These are phyloP conservation scores for Morelia viridis DNA, from an alignment of 2,797 vertebrate species.

Conservation along the genomic window DNA sequence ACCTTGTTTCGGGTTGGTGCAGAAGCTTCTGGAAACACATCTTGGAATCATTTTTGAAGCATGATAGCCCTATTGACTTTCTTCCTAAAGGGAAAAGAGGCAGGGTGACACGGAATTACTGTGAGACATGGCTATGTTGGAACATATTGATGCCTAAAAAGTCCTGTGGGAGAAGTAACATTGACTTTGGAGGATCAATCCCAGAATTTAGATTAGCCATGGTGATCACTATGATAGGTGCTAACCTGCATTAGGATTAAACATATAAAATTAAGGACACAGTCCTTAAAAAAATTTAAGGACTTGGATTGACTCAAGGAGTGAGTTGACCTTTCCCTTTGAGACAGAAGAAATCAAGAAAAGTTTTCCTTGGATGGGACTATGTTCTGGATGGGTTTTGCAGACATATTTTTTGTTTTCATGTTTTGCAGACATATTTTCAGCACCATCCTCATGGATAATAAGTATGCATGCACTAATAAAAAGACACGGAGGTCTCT, in stretches of 20 bases:
- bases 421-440: not conserved
- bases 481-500: not conserved
- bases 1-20: no score
- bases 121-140: not conserved
- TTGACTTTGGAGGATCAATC: not conserved
- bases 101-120: no score
- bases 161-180: not conserved
- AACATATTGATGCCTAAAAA: not conserved
- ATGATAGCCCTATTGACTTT: no score
- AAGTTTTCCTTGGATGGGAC: not conserved
- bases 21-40: no score
- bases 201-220: not conserved
- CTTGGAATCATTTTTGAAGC: no score
- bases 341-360: not conserved
- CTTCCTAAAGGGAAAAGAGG: no score
- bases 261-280: not conserved
- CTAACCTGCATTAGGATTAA: slow-evolving; percentile 10
- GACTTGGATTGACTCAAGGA: not conserved
- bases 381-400: not conserved
- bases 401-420: not conserved
- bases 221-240: slow-evolving; percentile 10
- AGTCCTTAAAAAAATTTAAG: not conserved
- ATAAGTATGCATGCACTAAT: not conserved
- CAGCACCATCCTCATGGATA: not conserved
- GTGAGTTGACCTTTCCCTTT: not conserved